Evolutionary conservation across 2,888 invertebrate genomes (phyloP).

Genomic region (Clanis bilineata): DNA sequence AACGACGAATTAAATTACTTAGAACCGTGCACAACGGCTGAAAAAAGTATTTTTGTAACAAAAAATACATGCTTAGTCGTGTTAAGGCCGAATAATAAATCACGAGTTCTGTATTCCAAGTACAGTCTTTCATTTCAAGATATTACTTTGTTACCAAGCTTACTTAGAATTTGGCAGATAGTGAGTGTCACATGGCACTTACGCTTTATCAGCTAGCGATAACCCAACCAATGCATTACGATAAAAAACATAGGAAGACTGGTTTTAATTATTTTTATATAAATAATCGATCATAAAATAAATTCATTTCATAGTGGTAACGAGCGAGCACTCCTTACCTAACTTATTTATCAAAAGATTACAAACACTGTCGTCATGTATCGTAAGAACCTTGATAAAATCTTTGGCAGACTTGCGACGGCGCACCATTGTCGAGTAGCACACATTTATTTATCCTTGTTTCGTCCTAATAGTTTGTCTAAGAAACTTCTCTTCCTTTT

Average conservation of each 20-base stretch:
- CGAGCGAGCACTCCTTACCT: constrained; percentile 19
- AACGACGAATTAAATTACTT: not conserved
- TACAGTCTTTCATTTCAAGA: constrained; percentile 19
- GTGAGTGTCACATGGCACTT: constrained; percentile 77
- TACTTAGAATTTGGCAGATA: constrained; percentile 64
- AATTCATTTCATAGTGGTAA: constrained; percentile 11
- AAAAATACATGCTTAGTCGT: constrained; percentile 8
- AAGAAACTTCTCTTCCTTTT: constrained; percentile 77
- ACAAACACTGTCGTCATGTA: constrained; percentile 62
- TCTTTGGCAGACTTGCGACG: constrained; percentile 71
- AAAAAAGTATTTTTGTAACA: constrained; percentile 1
- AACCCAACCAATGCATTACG: constrained; percentile 75
- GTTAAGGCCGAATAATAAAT: not conserved
- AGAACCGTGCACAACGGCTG: not conserved
- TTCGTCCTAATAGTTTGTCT: constrained; percentile 73
- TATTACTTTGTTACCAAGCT: constrained; percentile 32
- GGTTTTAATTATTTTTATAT: constrained; percentile 62
- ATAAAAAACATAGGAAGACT: constrained; percentile 72
- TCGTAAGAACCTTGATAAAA: constrained; percentile 57
- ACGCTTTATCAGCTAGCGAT: constrained; percentile 69
- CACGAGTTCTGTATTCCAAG: constrained; percentile 9
- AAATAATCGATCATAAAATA: constrained; percentile 46
- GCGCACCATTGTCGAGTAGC: constrained; percentile 51
- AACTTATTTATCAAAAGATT: constrained; percentile 57
- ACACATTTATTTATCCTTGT: constrained; percentile 59